Conservation (phyloP, 35 echinoderm and acorn worm species). For the Diadema setosum region DNA sequence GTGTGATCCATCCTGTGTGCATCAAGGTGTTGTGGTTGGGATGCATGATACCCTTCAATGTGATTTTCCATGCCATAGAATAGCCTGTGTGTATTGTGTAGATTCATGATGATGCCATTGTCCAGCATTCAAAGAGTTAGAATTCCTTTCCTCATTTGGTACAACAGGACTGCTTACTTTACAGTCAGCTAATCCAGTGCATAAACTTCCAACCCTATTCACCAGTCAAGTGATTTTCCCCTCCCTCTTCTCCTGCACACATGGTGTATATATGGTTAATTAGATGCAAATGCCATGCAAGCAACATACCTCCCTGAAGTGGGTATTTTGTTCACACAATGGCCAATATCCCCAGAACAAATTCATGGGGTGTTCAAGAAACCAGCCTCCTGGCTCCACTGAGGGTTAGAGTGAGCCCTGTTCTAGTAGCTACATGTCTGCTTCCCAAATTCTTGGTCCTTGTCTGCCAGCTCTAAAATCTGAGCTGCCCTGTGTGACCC, state of each 20-base stretch:
- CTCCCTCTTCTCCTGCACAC: neutral
- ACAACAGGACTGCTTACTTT: neutral
- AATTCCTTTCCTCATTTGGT: neutral
- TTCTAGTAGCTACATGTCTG: neutral
- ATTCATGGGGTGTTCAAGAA: neutral
- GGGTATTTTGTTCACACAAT: neutral
- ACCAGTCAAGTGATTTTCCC: neutral
- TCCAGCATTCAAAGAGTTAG: neutral
- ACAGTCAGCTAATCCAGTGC: neutral
- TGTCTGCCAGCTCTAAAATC: no score
- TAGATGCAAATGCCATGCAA: neutral
- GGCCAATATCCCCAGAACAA: neutral
- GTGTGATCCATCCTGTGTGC: no score
- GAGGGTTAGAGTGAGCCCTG: neutral
- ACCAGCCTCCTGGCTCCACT: neutral
- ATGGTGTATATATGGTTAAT: constrained; percentile 9
- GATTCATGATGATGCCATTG: neutral
- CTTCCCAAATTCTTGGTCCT: neutral
- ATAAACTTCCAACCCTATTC: neutral
- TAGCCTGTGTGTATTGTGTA: neutral
- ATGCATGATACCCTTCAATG: no score
- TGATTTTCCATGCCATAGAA: neutral
- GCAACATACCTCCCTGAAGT: neutral
- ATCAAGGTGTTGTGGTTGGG: no score
- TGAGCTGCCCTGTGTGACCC: neutral